These are phyloP conservation scores for Portunus trituberculatus DNA, from an alignment of 1,140 invertebrate genomes.

Conservation along the genomic window DNA sequence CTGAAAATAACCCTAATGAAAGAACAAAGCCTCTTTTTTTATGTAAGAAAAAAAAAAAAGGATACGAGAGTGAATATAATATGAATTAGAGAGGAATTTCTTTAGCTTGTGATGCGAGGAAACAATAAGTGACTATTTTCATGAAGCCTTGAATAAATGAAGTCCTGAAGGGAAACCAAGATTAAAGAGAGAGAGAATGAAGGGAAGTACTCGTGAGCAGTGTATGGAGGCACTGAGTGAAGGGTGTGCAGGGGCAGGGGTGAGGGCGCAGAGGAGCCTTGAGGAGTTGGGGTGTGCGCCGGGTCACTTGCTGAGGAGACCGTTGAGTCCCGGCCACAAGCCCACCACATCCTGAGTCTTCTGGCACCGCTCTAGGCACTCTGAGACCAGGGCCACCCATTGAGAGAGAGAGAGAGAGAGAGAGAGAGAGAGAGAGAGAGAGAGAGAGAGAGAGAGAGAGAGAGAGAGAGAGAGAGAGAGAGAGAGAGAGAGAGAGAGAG, in stretches of 20 bases:
- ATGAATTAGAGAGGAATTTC: too few relatives aligned
- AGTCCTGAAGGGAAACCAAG: background rate
- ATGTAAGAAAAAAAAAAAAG: too few relatives aligned
- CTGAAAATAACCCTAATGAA: too few relatives aligned
- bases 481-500: too few relatives aligned
- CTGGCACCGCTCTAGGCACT: background rate
- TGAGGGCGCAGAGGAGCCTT: background rate
- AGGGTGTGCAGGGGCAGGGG: background rate
- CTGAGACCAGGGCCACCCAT: background rate
- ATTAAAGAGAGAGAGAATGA: background rate
- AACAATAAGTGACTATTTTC: too few relatives aligned
- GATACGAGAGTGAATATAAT: too few relatives aligned
- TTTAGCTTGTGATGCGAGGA: too few relatives aligned
- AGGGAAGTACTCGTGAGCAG: background rate
- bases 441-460: slow-evolving; percentile 20
- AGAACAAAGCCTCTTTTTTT: too few relatives aligned
- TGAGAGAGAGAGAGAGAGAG: slow-evolving; percentile 14
- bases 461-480: background rate
- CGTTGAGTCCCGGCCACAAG: background rate
- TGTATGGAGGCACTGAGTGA: background rate
- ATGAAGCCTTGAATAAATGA: too few relatives aligned
- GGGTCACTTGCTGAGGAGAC: background rate
- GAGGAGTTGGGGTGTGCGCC: background rate
- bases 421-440: slow-evolving; percentile 20
- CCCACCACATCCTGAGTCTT: slow-evolving; percentile 9